Percentiles rank a stretch among this genome's conserved stretches.
These are phyloP conservation scores for Acropora yongei DNA, from an alignment of 64 coral and sea anemone species.

Conservation along the genomic window DNA sequence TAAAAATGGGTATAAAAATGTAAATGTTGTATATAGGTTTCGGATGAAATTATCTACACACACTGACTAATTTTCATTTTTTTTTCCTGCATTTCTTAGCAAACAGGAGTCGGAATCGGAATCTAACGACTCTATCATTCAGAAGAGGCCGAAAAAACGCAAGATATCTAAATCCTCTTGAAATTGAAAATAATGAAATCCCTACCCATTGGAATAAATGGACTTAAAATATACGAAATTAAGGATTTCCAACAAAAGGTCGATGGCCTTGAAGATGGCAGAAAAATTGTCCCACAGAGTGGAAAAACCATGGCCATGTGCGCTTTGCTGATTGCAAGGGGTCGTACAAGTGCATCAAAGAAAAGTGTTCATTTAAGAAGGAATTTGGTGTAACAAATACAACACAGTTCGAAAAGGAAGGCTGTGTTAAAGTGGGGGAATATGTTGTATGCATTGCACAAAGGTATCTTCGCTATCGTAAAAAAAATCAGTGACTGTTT, in stretches of 20 bases:
- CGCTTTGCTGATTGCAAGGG: slow-evolving; percentile 69
- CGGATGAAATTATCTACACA: neutral
- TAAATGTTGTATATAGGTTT: neutral
- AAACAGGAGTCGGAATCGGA: neutral
- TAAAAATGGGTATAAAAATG: slow-evolving; percentile 3
- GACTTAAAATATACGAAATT: slow-evolving; percentile 34
- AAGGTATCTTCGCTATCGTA: slow-evolving; percentile 33
- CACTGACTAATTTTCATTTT: slow-evolving; percentile 1
- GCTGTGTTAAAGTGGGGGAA: slow-evolving; percentile 29
- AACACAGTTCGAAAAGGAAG: slow-evolving; percentile 63
- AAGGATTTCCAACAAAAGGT: neutral
- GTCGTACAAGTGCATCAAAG: slow-evolving; percentile 36
- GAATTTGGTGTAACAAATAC: slow-evolving; percentile 64
- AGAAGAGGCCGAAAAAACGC: neutral
- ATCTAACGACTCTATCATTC: slow-evolving; percentile 22
- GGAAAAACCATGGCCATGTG: slow-evolving; percentile 49
- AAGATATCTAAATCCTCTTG: slow-evolving; percentile 10
- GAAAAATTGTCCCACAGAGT: slow-evolving; percentile 65
- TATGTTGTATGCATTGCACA: slow-evolving; percentile 50
- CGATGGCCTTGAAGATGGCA: slow-evolving; percentile 32
- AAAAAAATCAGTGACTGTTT: slow-evolving; percentile 28
- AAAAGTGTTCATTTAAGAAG: slow-evolving; percentile 50
- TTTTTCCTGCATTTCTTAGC: neutral
- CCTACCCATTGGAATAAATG: slow-evolving; percentile 47
- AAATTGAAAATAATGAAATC: slow-evolving; percentile 6